A percentile compares a stretch with the other conserved stretches of the same genome.
Conservation (phyloP, 2,888 invertebrate genomes). For the Omphaloscelis lunosa region DNA sequence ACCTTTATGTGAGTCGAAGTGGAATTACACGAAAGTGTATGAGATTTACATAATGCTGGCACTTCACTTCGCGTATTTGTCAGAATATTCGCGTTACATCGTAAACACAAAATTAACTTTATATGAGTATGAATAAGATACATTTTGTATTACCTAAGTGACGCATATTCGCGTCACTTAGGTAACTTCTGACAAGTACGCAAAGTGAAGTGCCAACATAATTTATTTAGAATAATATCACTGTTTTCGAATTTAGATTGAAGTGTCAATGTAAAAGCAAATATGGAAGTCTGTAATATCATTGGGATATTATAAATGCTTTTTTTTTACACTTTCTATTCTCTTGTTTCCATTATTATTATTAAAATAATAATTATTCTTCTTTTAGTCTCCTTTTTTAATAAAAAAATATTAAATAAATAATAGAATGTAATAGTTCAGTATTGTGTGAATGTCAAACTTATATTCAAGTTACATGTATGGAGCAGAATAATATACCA, state of each 20-base stretch:
- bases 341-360: background rate
- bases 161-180: no score
- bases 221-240: conserved; percentile 10
- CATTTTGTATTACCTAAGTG: no score
- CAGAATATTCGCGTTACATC: no score
- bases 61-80: no score
- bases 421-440: background rate
- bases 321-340: background rate
- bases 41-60: conserved; percentile 7
- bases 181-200: no score
- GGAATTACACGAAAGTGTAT: conserved; percentile 33
- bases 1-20: background rate
- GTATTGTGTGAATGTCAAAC: conserved; percentile 11
- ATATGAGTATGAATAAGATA: no score
- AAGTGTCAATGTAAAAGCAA: background rate
- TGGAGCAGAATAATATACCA: background rate
- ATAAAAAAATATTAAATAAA: conserved; percentile 1
- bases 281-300: background rate
- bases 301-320: conserved; percentile 9
- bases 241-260: conserved; percentile 1
- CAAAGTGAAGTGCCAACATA: no score
- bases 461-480: background rate
- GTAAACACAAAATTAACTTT: no score
- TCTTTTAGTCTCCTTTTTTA: background rate
- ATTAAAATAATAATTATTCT: background rate